Evolutionary conservation across 2,113 vertebrate species (phyloP), one percentile per base, ranked within the genome.

Genomic region (Centropus bengalensis): DNA sequence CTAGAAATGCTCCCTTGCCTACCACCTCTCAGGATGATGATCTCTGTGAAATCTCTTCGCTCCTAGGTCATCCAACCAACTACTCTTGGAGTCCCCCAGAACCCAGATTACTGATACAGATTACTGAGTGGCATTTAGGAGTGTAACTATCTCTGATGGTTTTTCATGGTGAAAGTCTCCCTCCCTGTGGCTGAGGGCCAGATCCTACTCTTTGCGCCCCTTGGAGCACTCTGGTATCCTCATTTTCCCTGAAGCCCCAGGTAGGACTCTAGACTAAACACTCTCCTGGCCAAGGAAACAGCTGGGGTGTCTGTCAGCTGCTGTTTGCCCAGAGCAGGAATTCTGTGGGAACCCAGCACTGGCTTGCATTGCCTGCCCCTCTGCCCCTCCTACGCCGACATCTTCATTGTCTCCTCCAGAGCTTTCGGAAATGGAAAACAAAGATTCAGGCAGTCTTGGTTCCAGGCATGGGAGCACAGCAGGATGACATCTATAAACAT

Each of bases 401-500:
- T n/a, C 66, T 86, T 76, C 86, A 30, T 77, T 79, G 70, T 85
- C 44, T 82, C 38, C 36, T 89, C 26, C 58, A 89, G 74, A 87
- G 55, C n/a, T 49, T 92, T 75, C 2, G 9, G 51, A 93, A 94
- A 76, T 68, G 66, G 14, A 55, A 89, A 89, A 82, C 74, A 92
- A 91, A 91, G 17, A n/a, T 73, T 66, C 75, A 69, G 45, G 19
- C 67, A 64, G 75, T 76, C 90, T 91, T 84, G 63, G 44, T 74
- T 93, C 67, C 45, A 82, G 0, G 5, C 82, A 91, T 26, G 17
- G 59, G 36, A 91, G n/a, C 78, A 69, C 1, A 1, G 73, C 71
- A 82, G 52, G 68, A 91, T 80, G 79, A 88, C 23, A 23, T 88
- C 63, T 83, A 54, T 91, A 93, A 96, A 95, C 83, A 86, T 88